Evolutionary conservation across 2,888 invertebrate genomes (phyloP), one percentile per base, ranked within the genome.

Genomic region (Hyppa rectilinea): DNA sequence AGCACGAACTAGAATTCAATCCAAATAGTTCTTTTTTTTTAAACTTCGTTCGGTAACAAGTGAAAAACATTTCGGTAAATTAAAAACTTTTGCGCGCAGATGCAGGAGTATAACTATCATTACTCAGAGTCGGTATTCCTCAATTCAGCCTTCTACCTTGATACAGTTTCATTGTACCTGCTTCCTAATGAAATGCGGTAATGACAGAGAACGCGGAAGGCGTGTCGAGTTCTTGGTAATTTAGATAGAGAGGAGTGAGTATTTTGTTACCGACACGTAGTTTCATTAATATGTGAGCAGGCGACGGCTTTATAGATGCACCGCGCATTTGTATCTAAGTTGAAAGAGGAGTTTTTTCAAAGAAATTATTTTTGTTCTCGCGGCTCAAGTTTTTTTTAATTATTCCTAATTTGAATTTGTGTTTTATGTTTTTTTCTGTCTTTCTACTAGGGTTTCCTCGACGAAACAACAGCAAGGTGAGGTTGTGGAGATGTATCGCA

Each of bases 141-240:
- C 61, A 58, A 36, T 72, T 71, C 38, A 47, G 10, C 40, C 17
- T n/a, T 29, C 23, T 43, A 52, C 34, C 34, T 47, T 49, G 36
- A 49, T n/a, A 61, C 36, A 14, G 31, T 31, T 12, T 43, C 58
- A 47, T 40, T 63, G 43, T 65, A 56, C 31, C 59, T 52, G 38
- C 17, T 31, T 64, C 43, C 47, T 78, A 78, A 74, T 78, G 74
- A 69, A 65, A 74, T 68, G 61, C 31, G 47, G 58, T 78, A 74
- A 78, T 78, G 78, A 70, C 74, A 66, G 78, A 61, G 53, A 61
- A 43, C n/a, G 43, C 31, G 50, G 38, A 65, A 49, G 78, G 38
- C 49, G 70, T 68, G 60, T 75, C 61, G 38, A 59, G 56, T 78
- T 58, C 65, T 50, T 36, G 58, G 74, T 78, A 62, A 74, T 78